Percentiles rank a stretch among this genome's conserved stretches.
Conservation (phyloP, 1,140 invertebrate species). For the Apis laboriosa region DNA sequence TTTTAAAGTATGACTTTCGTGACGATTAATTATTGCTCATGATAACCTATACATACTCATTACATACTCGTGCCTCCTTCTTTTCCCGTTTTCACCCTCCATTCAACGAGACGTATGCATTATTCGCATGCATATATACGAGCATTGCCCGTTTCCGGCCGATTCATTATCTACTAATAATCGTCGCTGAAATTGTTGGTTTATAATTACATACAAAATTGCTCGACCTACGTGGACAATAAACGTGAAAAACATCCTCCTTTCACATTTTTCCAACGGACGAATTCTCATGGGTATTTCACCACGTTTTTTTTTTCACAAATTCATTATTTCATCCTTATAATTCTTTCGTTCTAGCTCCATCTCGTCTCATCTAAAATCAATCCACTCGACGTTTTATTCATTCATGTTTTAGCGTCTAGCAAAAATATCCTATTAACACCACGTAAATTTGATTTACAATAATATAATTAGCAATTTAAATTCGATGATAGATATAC, state of each 20-base stretch:
- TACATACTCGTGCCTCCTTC: not conserved
- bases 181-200: conserved; percentile 19
- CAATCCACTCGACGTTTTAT: no score
- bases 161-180: conserved; percentile 37
- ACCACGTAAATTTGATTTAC: not conserved
- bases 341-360: no score
- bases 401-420: no score
- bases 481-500: no score
- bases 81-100: not conserved
- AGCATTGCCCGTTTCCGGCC: conserved; percentile 26
- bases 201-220: conserved; percentile 22
- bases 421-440: no score
- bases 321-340: no score
- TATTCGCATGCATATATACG: conserved; percentile 8
- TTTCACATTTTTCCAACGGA: no score
- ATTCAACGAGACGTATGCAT: conserved; percentile 2
- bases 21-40: conserved; percentile 27
- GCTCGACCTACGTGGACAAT: not conserved
- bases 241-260: no score
- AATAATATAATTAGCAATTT: not conserved
- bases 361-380: no score
- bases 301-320: no score
- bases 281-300: no score
- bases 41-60: not conserved
- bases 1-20: not conserved